Percentiles rank a stretch among this genome's conserved stretches.
These are phyloP conservation scores for Thamnophis sirtalis DNA, from an alignment of 2,113 vertebrate genomes.

Conservation along the genomic window DNA sequence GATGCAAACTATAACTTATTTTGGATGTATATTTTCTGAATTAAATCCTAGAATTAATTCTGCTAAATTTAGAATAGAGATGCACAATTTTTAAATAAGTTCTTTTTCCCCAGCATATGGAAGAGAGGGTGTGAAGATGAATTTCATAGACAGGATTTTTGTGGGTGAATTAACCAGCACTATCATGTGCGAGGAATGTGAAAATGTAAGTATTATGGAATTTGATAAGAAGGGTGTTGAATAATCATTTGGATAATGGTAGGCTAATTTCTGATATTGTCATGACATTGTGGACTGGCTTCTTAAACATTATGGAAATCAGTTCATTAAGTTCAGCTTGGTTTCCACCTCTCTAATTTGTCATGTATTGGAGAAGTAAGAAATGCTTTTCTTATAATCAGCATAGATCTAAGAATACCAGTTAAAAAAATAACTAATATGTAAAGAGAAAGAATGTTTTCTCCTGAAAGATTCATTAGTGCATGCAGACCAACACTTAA, in stretches of 20 bases:
- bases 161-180: slow-evolving; percentile 97
- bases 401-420: not conserved
- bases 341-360: not conserved
- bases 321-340: not conserved
- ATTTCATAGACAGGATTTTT: slow-evolving; percentile 96
- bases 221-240: slow-evolving; percentile 36
- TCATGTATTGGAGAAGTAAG: not conserved
- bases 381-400: not conserved
- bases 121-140: slow-evolving; percentile 97
- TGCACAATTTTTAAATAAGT: slow-evolving; percentile 63
- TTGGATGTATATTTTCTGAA: slow-evolving; percentile 37
- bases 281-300: not conserved
- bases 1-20: slow-evolving; percentile 23
- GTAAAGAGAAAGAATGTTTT: slow-evolving; percentile 16
- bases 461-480: not conserved
- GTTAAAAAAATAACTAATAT: slow-evolving; percentile 20
- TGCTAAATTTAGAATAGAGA: slow-evolving; percentile 56
- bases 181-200: slow-evolving; percentile 98
- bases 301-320: not conserved
- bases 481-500: not conserved
- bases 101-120: slow-evolving; percentile 84
- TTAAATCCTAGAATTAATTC: slow-evolving; percentile 38
- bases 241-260: slow-evolving; percentile 13
- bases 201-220: slow-evolving; percentile 85
- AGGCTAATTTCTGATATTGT: slow-evolving; percentile 40